Evolutionary conservation across 2,888 invertebrate genomes (phyloP).

Genomic region (Trachelus tabidus): DNA sequence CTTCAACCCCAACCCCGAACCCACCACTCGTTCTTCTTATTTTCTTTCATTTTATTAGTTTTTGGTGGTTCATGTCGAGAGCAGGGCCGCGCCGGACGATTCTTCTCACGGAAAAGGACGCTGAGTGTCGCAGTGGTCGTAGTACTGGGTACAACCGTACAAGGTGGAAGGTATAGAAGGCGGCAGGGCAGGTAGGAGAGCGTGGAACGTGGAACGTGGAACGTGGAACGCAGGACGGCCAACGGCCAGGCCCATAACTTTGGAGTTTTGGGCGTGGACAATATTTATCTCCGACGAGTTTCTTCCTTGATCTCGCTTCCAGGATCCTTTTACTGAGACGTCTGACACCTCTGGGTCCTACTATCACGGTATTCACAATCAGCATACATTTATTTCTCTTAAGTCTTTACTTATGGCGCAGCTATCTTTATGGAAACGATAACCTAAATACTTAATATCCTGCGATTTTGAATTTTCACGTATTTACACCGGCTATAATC

Average conservation of each 20-base stretch:
- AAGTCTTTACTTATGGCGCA: too few relatives aligned
- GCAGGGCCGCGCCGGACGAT: too few relatives aligned
- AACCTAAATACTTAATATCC: too few relatives aligned
- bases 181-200: not conserved
- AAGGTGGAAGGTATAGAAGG: not conserved
- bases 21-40: slow-evolving; percentile 16
- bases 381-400: too few relatives aligned
- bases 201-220: not conserved
- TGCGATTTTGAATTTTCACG: too few relatives aligned
- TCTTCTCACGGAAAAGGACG: slow-evolving; percentile 2
- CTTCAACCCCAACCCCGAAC: slow-evolving; percentile 3
- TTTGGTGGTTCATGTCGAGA: not conserved
- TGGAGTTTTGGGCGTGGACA: slow-evolving; percentile 43
- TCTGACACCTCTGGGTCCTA: too few relatives aligned
- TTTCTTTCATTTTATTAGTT: slow-evolving; percentile 17
- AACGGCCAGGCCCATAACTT: slow-evolving; percentile 6
- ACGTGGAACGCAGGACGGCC: not conserved
- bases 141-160: too few relatives aligned
- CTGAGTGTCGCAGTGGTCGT: not conserved
- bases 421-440: too few relatives aligned
- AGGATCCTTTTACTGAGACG: too few relatives aligned
- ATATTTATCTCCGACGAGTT: slow-evolving; percentile 40
- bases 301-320: slow-evolving; percentile 20
- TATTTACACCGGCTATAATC: too few relatives aligned
- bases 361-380: too few relatives aligned